A percentile compares a stretch with the other conserved stretches of the same genome.
phyloP scores from a whole-genome alignment of 1,140 invertebrate genomes.

The Nephotettix cincticeps region DNA sequence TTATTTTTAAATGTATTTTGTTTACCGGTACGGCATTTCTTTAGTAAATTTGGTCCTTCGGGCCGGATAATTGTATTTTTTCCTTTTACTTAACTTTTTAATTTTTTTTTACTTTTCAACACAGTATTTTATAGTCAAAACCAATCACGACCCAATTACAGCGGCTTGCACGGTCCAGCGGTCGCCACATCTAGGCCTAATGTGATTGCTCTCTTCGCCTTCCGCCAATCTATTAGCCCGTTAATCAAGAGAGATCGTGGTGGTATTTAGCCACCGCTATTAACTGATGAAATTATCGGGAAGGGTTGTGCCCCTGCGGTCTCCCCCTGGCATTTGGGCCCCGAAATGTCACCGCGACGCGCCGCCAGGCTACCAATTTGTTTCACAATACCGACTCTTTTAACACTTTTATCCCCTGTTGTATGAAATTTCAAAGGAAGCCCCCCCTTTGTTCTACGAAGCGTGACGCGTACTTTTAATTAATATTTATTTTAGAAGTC shows the following conservation, averaged over 20 bases:
- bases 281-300: conserved; percentile 15
- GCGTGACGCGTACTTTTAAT: conserved; percentile 4
- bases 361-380: conserved; percentile 9
- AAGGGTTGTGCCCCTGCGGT: conserved; percentile 1
- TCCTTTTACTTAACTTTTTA: no score
- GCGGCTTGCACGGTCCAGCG: no score
- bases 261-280: conserved; percentile 18
- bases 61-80: no score
- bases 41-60: no score
- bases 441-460: background rate
- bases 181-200: no score
- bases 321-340: conserved; percentile 5
- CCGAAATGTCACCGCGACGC: conserved; percentile 4
- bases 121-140: no score
- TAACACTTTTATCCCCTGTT: background rate
- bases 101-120: no score
- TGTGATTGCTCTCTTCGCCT: no score
- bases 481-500: background rate
- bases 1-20: no score
- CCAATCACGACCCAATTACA: no score
- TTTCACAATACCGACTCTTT: conserved; percentile 21
- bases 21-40: no score
- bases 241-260: conserved; percentile 9
- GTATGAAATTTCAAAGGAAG: background rate
- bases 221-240: conserved; percentile 8